Conservation (phyloP, 1,140 invertebrate genomes). For the Drosophila malerkotliana region DNA sequence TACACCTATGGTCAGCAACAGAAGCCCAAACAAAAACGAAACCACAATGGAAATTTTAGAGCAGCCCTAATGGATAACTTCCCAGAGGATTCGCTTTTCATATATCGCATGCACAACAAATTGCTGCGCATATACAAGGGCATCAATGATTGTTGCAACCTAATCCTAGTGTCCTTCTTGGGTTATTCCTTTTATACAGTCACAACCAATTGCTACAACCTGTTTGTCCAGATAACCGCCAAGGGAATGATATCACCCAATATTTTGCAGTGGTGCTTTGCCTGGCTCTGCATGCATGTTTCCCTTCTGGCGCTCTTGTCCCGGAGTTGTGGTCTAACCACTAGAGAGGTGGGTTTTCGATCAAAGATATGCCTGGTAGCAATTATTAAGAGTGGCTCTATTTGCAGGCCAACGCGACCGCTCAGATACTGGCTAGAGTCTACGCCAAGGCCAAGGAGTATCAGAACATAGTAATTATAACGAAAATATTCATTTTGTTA, state of each 20-base stretch:
- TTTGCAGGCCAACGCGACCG: conserved; percentile 73
- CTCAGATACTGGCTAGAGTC: conserved; percentile 73
- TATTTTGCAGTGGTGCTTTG: conserved; percentile 72
- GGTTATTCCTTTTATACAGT: conserved; percentile 83
- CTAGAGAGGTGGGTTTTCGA: conserved; percentile 57
- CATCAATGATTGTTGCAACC: conserved; percentile 77
- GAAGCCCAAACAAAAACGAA: conserved; percentile 7
- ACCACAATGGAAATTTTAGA: not conserved
- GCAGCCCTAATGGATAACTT: conserved; percentile 61
- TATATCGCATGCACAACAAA: conserved; percentile 79
- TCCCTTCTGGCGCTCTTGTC: conserved; percentile 67
- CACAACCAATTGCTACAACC: conserved; percentile 80
- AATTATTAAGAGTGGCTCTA: conserved; percentile 20
- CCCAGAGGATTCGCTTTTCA: conserved; percentile 74
- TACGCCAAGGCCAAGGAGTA: conserved; percentile 76
- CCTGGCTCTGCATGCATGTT: conserved; percentile 68
- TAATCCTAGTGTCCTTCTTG: conserved; percentile 76
- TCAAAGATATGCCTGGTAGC: not conserved
- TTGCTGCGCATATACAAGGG: conserved; percentile 72
- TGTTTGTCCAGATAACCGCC: conserved; percentile 79
- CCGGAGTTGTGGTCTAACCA: conserved; percentile 68
- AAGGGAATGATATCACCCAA: conserved; percentile 58
- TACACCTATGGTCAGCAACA: conserved; percentile 66
- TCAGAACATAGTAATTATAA: conserved; percentile 72
- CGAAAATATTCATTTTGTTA: not conserved